A percentile compares a stretch with the other conserved stretches of the same genome.
Conservation (phyloP, 1,140 invertebrate species). For the Leptinotarsa texana region DNA sequence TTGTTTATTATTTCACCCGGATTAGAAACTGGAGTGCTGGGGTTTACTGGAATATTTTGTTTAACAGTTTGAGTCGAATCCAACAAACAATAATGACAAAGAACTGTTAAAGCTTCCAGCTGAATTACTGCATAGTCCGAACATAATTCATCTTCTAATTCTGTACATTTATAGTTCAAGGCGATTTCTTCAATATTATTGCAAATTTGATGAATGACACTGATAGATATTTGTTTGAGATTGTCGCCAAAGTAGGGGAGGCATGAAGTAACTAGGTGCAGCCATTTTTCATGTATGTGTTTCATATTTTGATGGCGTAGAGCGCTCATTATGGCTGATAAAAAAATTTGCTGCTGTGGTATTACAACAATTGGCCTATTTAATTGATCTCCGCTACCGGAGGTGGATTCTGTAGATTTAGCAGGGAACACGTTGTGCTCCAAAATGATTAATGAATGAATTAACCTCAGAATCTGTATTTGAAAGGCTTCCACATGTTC, state of each 20-base stretch:
- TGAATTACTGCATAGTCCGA: constrained; percentile 82
- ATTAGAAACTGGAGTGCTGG: constrained; percentile 57
- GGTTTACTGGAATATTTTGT: constrained; percentile 61
- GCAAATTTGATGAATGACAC: constrained; percentile 81
- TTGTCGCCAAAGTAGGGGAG: constrained; percentile 75
- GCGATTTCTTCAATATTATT: constrained; percentile 74
- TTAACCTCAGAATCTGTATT: constrained; percentile 73
- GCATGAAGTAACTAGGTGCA: constrained; percentile 76
- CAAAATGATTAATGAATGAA: constrained; percentile 76
- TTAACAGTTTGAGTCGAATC: constrained; percentile 70
- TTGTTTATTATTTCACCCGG: constrained; percentile 79
- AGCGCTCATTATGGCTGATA: constrained; percentile 79
- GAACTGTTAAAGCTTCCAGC: constrained; percentile 79
- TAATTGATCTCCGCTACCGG: constrained; percentile 57
- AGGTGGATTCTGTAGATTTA: constrained; percentile 28
- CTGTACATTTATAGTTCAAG: constrained; percentile 47
- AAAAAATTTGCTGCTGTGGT: constrained; percentile 84
- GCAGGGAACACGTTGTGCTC: constrained; percentile 69
- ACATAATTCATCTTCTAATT: constrained; percentile 47
- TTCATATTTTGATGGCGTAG: constrained; percentile 68
- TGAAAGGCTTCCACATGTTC: constrained; percentile 79
- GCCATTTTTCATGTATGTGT: constrained; percentile 79
- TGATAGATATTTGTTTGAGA: constrained; percentile 75
- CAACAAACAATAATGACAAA: constrained; percentile 85
- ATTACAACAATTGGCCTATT: constrained; percentile 69